A percentile compares a stretch with the other conserved stretches of the same genome.
phyloP scores from a whole-genome alignment of 2,888 invertebrate genomes.

The Epirrhoe alternata region DNA sequence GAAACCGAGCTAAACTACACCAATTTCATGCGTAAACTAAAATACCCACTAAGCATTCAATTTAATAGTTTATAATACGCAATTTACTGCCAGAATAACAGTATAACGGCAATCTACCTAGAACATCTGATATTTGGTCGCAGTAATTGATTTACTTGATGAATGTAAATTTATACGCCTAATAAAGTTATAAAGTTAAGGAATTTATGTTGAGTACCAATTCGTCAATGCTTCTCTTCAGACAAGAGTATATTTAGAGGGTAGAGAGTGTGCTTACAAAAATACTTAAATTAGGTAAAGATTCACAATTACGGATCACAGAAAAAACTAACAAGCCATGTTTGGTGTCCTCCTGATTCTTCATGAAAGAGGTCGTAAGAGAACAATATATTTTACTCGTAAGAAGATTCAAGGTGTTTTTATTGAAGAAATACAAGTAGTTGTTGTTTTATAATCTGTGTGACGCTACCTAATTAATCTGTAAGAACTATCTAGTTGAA shows the following conservation, averaged over 20 bases:
- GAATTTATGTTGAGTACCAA: conserved; percentile 29
- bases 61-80: conserved; percentile 48
- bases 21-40: conserved; percentile 60
- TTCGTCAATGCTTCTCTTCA: not conserved
- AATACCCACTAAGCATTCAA: conserved; percentile 55
- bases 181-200: conserved; percentile 38
- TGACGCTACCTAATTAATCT: no score
- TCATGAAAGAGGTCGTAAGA: no score
- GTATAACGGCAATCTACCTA: conserved; percentile 33
- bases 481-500: no score
- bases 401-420: no score
- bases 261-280: not conserved
- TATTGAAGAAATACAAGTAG: no score
- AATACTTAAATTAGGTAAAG: not conserved
- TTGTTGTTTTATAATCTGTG: no score
- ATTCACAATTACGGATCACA: not conserved
- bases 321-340: not conserved
- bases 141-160: conserved; percentile 39
- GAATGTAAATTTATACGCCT: conserved; percentile 39
- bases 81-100: conserved; percentile 41
- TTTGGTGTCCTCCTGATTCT: no score
- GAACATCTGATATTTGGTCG: conserved; percentile 36
- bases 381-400: no score
- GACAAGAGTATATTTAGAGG: not conserved
- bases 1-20: conserved; percentile 61